Percentiles rank a stretch among this genome's conserved stretches.
phyloP scores from a whole-genome alignment of 2,888 invertebrate species.

The Candidula unifasciata region DNA sequence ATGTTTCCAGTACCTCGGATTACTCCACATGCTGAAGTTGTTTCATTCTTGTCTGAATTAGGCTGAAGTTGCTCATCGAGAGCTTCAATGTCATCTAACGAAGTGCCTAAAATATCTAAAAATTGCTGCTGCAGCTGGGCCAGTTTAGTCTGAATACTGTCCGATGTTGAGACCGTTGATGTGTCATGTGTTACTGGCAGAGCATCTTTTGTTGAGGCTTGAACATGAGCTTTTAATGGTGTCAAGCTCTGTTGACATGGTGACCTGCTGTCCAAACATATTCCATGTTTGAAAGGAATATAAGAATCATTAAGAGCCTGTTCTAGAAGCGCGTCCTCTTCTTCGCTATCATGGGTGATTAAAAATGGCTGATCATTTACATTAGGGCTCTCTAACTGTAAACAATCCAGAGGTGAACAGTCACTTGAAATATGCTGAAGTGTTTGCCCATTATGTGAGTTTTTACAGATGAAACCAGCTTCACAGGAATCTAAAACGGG shows the following conservation, averaged over 20 bases:
- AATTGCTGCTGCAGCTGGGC: conserved; percentile 28
- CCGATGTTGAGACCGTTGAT: not conserved
- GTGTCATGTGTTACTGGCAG: not conserved
- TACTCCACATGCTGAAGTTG: too few species aligned
- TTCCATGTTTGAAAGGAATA: conserved; percentile 28
- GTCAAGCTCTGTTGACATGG: not conserved
- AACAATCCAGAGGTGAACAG: not conserved
- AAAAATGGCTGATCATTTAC: not conserved
- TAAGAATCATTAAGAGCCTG: conserved; percentile 24
- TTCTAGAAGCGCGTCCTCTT: not conserved
- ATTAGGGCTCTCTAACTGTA: not conserved
- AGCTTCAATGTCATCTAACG: not conserved
- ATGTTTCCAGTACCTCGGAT: too few species aligned
- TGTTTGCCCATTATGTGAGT: not conserved
- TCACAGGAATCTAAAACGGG: not conserved
- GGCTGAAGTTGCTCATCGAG: not conserved
- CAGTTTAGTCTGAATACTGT: conserved; percentile 1
- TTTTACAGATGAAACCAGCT: not conserved
- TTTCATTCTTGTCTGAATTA: too few species aligned
- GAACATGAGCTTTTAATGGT: not conserved
- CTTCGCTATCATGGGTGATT: conserved; percentile 20
- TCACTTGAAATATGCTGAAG: not conserved
- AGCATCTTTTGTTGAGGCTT: not conserved
- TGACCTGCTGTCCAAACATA: conserved; percentile 25
- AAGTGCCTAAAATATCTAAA: not conserved